Base-by-base conservation (phyloP, 2,888 invertebrate species). In the Pycnomerus fuliginosus region DNA sequence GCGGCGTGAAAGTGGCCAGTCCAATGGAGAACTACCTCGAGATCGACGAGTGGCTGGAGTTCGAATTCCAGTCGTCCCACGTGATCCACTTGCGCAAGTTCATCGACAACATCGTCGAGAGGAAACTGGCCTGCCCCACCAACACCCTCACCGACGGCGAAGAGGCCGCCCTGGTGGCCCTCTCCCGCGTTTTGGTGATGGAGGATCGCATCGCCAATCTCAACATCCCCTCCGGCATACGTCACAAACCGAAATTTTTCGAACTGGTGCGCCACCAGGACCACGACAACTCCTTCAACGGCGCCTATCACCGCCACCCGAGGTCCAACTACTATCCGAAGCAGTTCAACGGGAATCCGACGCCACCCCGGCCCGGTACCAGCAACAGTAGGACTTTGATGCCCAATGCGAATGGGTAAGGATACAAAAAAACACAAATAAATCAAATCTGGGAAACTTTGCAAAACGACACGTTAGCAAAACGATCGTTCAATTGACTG, bases 211-310 rank as follows among this genome's bases (percentile, higher is more conserved):
- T 80, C 4, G 76, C 82, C 5, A 84, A 84, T 0, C 69, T 90
- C 3, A 79, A 77, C 38, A 84, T 86, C 60, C 89, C 89, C 0
- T 72, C 77, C 3, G 87, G 87, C 0, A 83, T 90, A 44, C 89
- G 89, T 0, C 85, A 85, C 65, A 74, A 86, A 34, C 90, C 90
- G 0, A 79, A 82, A 55, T 84, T 85, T 2, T 70, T 84, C n/a
- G 81, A 38, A 27, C 25, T 41, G 12, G 32, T 31, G 7, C 40
- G 46, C 7, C 3, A 11, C 3, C 12, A 29, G 10, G 25, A 44
- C 23, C 11, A 15, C 7, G 15, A 31, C 14, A 15, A 23, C 11
- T 22, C 20, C 2, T 4, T 15, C 1, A 10, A 16, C 14, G 29
- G 31, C 5, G 25, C 8, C 23, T 5, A 36, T 24, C 27, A 10